These are phyloP conservation scores for Luehdorfia chinensis DNA, from an alignment of 1,140 invertebrate genomes.

Conservation along the genomic window DNA sequence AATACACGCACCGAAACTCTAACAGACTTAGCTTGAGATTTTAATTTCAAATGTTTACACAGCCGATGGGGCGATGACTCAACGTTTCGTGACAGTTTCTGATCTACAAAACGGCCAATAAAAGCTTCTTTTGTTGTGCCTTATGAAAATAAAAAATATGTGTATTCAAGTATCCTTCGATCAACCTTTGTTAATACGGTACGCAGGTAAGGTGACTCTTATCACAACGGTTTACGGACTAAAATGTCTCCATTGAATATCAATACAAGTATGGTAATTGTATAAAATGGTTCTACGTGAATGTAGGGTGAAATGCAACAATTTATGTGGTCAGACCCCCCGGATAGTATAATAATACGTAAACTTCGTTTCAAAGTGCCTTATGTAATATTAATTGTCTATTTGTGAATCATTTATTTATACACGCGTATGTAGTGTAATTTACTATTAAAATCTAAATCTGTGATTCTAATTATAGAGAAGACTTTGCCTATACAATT, in stretches of 20 bases:
- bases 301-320: conserved; percentile 35
- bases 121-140: conserved; percentile 56
- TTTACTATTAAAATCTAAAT: background rate
- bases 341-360: no score
- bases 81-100: conserved; percentile 60
- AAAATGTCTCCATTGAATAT: background rate
- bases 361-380: no score
- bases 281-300: conserved; percentile 35
- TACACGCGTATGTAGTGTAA: no score
- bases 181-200: conserved; percentile 12
- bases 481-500: no score
- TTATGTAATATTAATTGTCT: no score
- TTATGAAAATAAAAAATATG: conserved; percentile 57
- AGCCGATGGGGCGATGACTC: conserved; percentile 60
- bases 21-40: conserved; percentile 27
- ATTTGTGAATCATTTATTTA: no score
- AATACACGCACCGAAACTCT: conserved; percentile 15
- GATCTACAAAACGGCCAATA: conserved; percentile 70
- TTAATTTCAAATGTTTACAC: conserved; percentile 58
- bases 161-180: conserved; percentile 38
- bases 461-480: no score
- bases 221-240: conserved; percentile 18
- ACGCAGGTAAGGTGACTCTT: conserved; percentile 10
- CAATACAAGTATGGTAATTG: conserved; percentile 20
- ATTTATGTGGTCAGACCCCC: conserved; percentile 40